Base-by-base conservation (phyloP, 2,888 invertebrate genomes). In the Corythucha ciliata region DNA sequence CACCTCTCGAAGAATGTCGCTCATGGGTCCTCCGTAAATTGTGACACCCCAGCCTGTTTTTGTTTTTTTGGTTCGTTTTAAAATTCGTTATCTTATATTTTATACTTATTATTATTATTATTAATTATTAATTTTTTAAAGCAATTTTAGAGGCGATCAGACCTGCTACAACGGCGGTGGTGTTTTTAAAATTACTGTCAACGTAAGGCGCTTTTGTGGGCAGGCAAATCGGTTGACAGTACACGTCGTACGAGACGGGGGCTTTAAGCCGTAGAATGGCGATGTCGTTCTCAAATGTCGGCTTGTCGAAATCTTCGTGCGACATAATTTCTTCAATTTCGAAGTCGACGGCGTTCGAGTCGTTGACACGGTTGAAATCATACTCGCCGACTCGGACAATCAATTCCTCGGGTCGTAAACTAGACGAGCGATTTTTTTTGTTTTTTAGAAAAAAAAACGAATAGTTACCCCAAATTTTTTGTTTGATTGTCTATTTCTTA, bases 211-310 rank as follows among this genome's bases (percentile, higher is more conserved):
- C 76, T 0, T 75, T 61, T 0, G 83, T 81, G 0, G 89, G 89
- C 56, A 90, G 74, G 65, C 89, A 90, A 48, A 88, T 78, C 0
- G 87, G 88, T 82, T 86, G 85, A 46, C 89, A 81, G 63, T 85
- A 86, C 1, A 79, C 76, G 61, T 82, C 82, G 65, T 86, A 87
- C 4, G 76, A 68, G 0, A 81, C 79, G 0, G 80, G 73, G 7
- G 76, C 69, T 55, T 79, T 73, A 45, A 87, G 69, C 61, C 77
- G 79, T 36, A 90, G 59, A 29, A 89, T 74, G 0, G 85, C 83
- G 45, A 89, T 82, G 62, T 90, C 89, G 63, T 90, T 76, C 56
- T 77, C 77, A 64, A 82, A 85, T 0, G 77, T 81, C 1, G 74
- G 65, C 1, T 74, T 64, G 61, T 83, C 77, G 64, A 79, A 90